Evolutionary conservation across 2,888 invertebrate species (phyloP).

Genomic region (Netelia virgata): DNA sequence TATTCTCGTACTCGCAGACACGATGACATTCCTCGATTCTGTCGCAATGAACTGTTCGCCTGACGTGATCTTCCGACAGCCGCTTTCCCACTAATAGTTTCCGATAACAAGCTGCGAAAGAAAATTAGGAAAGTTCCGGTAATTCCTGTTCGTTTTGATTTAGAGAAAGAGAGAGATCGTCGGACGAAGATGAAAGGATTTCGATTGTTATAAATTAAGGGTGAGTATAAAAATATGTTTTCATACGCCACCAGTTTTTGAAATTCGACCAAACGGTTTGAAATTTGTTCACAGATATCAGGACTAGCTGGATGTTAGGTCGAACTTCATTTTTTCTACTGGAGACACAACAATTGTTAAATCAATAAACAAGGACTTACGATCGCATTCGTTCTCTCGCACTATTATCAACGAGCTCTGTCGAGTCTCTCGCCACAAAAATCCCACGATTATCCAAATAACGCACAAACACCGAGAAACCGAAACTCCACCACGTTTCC

Average conservation of each 20-base stretch:
- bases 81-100: slow-evolving; percentile 91
- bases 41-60: slow-evolving; percentile 90
- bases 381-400: slow-evolving; percentile 71
- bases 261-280: neutral
- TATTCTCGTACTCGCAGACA: slow-evolving; percentile 91
- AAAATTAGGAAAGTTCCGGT: slow-evolving; percentile 40
- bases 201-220: too few relatives aligned
- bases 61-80: slow-evolving; percentile 89
- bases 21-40: slow-evolving; percentile 91
- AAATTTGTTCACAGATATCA: neutral
- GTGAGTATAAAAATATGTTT: too few relatives aligned
- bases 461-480: slow-evolving; percentile 60
- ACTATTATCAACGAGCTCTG: slow-evolving; percentile 73
- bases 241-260: too few relatives aligned
- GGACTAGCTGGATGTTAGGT: neutral
- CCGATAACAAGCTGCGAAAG: slow-evolving; percentile 91
- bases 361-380: slow-evolving; percentile 69
- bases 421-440: slow-evolving; percentile 48
- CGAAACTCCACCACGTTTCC: slow-evolving; percentile 31
- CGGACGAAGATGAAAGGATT: neutral
- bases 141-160: neutral
- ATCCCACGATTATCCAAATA: slow-evolving; percentile 58
- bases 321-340: slow-evolving; percentile 8
- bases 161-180: neutral
- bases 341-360: neutral